These are phyloP conservation scores for Ceratosolen fusciceps DNA, from an alignment of 1,140 invertebrate species.

Conservation along the genomic window DNA sequence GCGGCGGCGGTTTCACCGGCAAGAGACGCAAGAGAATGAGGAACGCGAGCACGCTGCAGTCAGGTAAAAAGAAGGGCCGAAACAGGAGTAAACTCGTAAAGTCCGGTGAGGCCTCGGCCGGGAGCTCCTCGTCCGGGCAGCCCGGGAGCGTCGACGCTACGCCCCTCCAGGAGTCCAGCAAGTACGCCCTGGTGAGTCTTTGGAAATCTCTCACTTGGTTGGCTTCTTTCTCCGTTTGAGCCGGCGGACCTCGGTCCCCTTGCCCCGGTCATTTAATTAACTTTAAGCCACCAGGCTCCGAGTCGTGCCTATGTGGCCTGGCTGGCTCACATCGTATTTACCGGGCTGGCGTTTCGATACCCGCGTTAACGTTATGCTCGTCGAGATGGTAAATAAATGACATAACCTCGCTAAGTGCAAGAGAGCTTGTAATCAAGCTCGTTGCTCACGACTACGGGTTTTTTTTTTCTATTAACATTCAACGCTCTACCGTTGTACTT, in stretches of 20 bases:
- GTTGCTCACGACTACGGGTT: too few species aligned
- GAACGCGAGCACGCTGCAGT: conserved; percentile 63
- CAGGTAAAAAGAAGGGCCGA: conserved; percentile 67
- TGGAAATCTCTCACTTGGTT: too few species aligned
- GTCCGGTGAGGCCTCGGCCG: not conserved
- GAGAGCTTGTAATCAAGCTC: too few species aligned
- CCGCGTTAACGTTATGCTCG: not conserved
- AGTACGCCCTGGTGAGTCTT: conserved; percentile 64
- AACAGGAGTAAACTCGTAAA: conserved; percentile 59
- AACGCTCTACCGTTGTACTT: too few species aligned
- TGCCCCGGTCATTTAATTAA: too few species aligned
- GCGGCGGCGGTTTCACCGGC: conserved; percentile 22
- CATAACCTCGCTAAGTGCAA: not conserved
- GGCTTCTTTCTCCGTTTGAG: too few species aligned
- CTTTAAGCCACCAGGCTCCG: too few species aligned
- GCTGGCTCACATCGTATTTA: not conserved
- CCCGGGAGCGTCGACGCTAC: conserved; percentile 56
- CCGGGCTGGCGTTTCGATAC: not conserved
- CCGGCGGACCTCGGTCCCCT: too few species aligned
- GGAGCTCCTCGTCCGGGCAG: not conserved
- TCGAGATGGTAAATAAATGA: not conserved
- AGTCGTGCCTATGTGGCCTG: too few species aligned
- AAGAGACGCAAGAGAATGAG: conserved; percentile 33
- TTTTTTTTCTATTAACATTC: too few species aligned
- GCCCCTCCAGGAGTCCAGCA: conserved; percentile 60